Evolutionary conservation across 1,140 invertebrate genomes (phyloP), one percentile per base, ranked within the genome.

Genomic region (Holotrichia oblita): DNA sequence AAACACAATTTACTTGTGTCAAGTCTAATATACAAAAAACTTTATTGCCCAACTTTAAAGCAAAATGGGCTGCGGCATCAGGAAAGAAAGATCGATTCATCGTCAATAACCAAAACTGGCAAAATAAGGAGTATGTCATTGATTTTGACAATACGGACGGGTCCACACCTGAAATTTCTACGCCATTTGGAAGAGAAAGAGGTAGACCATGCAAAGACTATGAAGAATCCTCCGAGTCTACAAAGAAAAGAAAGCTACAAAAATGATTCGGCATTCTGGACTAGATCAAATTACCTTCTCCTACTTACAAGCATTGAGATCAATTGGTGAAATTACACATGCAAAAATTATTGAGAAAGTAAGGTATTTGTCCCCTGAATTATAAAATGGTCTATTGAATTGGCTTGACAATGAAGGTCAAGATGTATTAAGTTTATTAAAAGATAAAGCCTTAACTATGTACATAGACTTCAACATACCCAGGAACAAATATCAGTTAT

Each of bases 401-500:
- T 22, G 61, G 61, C 17, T 64, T 64, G 17, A 64, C 8, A 64
- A 20, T 64, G 17, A 64, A 64, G 8, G 24, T 20, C 17, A 64
- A 64, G 61, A 27, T 64, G 17, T 64, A n/a, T 64, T 64, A n/a
- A n/a, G 8, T 64, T 64, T 17, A 9, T n/a, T 2, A 22, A 3
- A 64, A 64, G 17, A 64, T 64, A 2, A 64, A 64, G 61, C 61
- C 12, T n/a, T 64, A 64, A 12, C 27, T 34, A 34, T 34, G 27
- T 34, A 34, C 27, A 34, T 34, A 34, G 27, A 34, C 27, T 34
- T 34, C 1, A 34, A 8, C 61, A 64, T 27, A 64, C n/a, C 61
- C 61, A 64, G 61, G n/a, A n/a, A 64, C 61, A 64, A 64, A 27
- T 64, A 64, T 64, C 17, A 17, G n/a, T 27, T 64, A 64, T 64